Percentiles rank a stretch among this genome's conserved stretches.
Evolutionary conservation across 2,113 vertebrate genomes (phyloP).

Genomic region (Willisornis vidua): DNA sequence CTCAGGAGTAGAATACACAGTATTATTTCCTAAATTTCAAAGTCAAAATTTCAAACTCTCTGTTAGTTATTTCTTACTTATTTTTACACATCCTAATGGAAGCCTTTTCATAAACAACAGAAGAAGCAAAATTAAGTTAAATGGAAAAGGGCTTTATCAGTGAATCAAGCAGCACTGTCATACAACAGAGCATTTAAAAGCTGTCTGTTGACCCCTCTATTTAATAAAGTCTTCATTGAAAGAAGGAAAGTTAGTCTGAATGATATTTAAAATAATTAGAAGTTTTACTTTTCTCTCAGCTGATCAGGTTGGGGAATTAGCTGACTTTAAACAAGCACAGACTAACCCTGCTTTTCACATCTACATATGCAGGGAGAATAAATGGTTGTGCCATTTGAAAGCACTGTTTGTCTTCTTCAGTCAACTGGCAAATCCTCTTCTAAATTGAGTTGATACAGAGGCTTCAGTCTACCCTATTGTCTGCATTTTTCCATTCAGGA

Average conservation of each 20-base stretch:
- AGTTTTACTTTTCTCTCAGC: background rate
- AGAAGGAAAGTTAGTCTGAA: background rate
- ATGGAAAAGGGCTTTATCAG: background rate
- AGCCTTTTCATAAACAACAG: background rate
- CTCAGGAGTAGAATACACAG: background rate
- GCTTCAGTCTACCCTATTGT: background rate
- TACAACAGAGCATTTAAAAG: background rate
- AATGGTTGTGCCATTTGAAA: background rate
- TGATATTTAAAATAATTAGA: background rate
- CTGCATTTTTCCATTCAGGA: slow-evolving; percentile 1
- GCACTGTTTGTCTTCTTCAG: background rate
- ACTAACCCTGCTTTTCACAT: background rate
- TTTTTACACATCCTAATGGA: background rate
- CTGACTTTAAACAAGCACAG: background rate
- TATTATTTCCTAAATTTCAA: background rate
- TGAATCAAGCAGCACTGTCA: background rate
- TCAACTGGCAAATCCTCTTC: background rate
- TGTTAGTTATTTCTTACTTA: background rate
- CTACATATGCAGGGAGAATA: background rate
- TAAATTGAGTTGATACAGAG: background rate
- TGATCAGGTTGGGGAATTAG: background rate
- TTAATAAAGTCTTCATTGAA: background rate
- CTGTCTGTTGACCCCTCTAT: background rate
- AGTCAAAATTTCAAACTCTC: background rate
- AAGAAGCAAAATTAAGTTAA: background rate